Percentiles rank a stretch among this genome's conserved stretches.
Conservation (phyloP, 1,140 invertebrate genomes). For the Harpegnathos saltator region DNA sequence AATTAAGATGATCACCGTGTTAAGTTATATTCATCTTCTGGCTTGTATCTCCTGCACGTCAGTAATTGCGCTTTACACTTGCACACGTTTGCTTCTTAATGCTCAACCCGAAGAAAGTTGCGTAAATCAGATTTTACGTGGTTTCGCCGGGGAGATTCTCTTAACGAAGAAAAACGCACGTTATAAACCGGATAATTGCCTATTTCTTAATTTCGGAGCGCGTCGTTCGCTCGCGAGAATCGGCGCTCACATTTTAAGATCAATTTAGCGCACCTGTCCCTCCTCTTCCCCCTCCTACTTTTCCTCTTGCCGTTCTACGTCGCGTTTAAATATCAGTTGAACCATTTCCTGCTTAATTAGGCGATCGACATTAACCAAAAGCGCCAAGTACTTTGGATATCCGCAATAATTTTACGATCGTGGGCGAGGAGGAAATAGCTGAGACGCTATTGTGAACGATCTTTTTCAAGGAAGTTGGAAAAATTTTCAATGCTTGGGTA, state of each 20-base stretch:
- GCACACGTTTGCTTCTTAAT: neutral
- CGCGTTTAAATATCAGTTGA: neutral
- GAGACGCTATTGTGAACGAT: neutral
- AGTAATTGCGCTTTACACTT: slow-evolving; percentile 3
- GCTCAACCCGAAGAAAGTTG: neutral
- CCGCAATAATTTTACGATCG: slow-evolving; percentile 17
- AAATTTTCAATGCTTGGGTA: too few relatives aligned
- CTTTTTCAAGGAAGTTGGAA: too few relatives aligned
- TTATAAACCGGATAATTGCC: slow-evolving; percentile 21
- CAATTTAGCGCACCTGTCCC: neutral
- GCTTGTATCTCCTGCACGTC: neutral
- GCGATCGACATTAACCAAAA: neutral
- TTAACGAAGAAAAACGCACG: neutral
- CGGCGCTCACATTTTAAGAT: neutral
- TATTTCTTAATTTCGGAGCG: neutral
- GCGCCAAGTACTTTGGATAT: slow-evolving; percentile 1
- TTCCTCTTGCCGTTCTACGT: neutral
- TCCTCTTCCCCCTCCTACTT: neutral
- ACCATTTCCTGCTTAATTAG: slow-evolving; percentile 15
- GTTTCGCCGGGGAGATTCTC: neutral
- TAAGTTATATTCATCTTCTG: neutral
- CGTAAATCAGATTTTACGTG: slow-evolving; percentile 13
- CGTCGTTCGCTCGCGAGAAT: neutral
- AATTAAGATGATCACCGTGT: neutral
- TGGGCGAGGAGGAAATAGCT: neutral